These are phyloP conservation scores for Pitta sordida DNA, from an alignment of 2,113 vertebrate species.

Conservation along the genomic window DNA sequence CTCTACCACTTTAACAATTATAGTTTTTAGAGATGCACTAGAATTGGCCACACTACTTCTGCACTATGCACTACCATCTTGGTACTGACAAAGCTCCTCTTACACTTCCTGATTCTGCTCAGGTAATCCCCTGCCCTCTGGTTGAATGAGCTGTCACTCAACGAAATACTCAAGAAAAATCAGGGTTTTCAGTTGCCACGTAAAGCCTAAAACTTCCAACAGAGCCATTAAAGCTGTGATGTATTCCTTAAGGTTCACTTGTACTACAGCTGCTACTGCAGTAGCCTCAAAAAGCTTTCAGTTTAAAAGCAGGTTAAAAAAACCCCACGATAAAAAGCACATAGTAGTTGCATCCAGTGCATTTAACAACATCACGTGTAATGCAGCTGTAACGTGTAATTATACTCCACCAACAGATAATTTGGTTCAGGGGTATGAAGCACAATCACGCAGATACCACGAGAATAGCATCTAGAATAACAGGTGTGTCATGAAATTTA, in stretches of 20 bases:
- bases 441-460: neutral
- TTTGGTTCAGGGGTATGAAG: neutral
- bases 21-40: neutral
- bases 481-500: neutral
- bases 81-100: neutral
- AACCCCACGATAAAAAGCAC: neutral
- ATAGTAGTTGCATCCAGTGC: neutral
- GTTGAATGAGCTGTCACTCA: neutral
- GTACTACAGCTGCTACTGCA: neutral
- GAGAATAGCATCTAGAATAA: neutral
- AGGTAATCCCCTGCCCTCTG: neutral
- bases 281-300: neutral
- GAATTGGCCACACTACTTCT: neutral
- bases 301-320: neutral
- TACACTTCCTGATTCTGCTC: neutral
- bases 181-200: neutral
- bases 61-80: neutral
- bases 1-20: neutral
- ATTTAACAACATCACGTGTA: neutral
- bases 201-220: neutral
- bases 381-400: neutral
- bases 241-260: neutral
- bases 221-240: accelerated
- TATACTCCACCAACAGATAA: neutral
- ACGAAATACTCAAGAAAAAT: neutral